Conservation (phyloP, 2,888 invertebrate species). For the Agrotis segetum region DNA sequence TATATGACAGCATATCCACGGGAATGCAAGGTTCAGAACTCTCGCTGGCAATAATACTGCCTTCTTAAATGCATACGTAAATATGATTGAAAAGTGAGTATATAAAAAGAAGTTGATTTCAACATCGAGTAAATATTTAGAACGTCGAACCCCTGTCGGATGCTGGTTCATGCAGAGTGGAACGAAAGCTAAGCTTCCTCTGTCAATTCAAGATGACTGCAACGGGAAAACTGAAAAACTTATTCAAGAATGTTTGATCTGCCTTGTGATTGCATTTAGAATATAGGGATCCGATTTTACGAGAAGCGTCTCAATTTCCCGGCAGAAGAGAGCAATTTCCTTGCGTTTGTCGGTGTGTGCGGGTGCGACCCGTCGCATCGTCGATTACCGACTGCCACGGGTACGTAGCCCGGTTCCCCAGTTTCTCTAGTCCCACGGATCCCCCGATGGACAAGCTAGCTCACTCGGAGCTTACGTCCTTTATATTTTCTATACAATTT, state of each 20-base stretch:
- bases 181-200: slow-evolving; percentile 11
- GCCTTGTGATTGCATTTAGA: slow-evolving; percentile 70
- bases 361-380: slow-evolving; percentile 45
- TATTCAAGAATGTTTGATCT: slow-evolving; percentile 66
- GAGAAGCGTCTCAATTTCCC: slow-evolving; percentile 86
- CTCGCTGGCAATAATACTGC: slow-evolving; percentile 20
- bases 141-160: slow-evolving; percentile 2
- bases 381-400: slow-evolving; percentile 51
- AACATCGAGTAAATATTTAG: slow-evolving; percentile 3
- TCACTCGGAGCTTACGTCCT: slow-evolving; percentile 45
- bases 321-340: slow-evolving; percentile 84
- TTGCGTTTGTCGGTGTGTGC: slow-evolving; percentile 78
- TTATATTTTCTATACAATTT: slow-evolving; percentile 57
- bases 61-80: slow-evolving; percentile 15
- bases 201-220: slow-evolving; percentile 53
- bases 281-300: slow-evolving; percentile 77
- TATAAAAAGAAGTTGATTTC: slow-evolving; percentile 9
- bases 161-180: slow-evolving; percentile 2
- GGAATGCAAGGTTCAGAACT: too few relatives aligned
- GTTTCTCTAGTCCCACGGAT: slow-evolving; percentile 45
- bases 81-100: slow-evolving; percentile 9
- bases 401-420: slow-evolving; percentile 30
- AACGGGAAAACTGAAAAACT: slow-evolving; percentile 57
- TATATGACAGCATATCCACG: too few relatives aligned
- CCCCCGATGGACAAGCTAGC: slow-evolving; percentile 55